These are phyloP conservation scores for Drosophila cognata DNA, from an alignment of 2,888 invertebrate species.

Conservation along the genomic window DNA sequence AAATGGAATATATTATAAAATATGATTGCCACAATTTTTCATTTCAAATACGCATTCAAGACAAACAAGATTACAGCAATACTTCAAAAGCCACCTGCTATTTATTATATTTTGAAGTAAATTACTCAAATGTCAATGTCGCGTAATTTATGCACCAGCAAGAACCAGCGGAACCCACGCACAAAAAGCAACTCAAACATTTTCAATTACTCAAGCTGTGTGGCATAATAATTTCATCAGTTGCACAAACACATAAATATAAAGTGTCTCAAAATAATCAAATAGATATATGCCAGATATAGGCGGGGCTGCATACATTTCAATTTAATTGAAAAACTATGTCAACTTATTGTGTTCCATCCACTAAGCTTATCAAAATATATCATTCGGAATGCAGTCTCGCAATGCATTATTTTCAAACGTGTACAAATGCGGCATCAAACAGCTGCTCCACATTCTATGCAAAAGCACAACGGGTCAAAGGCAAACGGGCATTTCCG, in stretches of 20 bases:
- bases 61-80: constrained; percentile 4
- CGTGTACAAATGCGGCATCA: constrained; percentile 42
- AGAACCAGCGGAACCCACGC: constrained; percentile 11
- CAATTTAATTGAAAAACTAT: neutral
- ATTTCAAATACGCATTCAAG: constrained; percentile 19
- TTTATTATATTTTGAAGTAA: constrained; percentile 44
- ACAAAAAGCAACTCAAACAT: constrained; percentile 23
- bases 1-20: constrained; percentile 3
- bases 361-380: neutral
- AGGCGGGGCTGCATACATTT: neutral
- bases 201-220: constrained; percentile 55
- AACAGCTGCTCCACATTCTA: constrained; percentile 34
- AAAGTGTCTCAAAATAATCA: neutral
- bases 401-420: constrained; percentile 36
- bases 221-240: constrained; percentile 27
- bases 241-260: neutral
- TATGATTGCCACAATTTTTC: constrained; percentile 16
- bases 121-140: constrained; percentile 49
- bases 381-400: constrained; percentile 17
- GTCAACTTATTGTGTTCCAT: neutral
- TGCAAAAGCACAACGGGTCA: constrained; percentile 34
- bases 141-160: constrained; percentile 41
- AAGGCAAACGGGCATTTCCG: constrained; percentile 59
- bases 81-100: constrained; percentile 26
- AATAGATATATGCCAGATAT: neutral